phyloP scores from a whole-genome alignment of 2,797 vertebrate genomes.

The Micromesistius poutassou region DNA sequence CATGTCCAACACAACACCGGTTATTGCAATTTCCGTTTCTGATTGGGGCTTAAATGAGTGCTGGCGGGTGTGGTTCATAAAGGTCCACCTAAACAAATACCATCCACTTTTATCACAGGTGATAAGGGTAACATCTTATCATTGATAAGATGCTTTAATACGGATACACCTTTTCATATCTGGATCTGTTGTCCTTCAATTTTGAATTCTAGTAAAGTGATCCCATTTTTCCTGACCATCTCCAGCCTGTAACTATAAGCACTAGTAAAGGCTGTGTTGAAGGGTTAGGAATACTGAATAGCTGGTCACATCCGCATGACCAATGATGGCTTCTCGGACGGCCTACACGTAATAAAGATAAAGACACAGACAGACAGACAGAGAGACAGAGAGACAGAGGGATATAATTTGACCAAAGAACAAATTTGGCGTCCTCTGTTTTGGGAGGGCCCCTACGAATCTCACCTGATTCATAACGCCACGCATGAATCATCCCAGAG shows the following conservation, averaged over 20 bases:
- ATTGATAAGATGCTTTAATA: neutral
- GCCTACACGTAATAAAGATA: neutral
- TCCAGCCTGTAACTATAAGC: neutral
- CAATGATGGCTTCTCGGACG: neutral
- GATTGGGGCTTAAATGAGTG: neutral
- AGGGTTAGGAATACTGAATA: neutral
- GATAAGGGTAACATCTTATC: neutral
- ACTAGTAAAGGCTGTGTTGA: neutral
- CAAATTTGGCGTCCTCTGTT: neutral
- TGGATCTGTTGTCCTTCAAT: neutral
- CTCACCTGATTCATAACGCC: neutral
- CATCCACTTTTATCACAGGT: neutral
- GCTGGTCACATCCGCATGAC: neutral
- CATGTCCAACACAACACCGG: neutral
- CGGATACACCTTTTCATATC: neutral
- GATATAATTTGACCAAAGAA: neutral
- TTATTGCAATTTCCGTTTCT: constrained; percentile 2
- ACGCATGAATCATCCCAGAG: neutral
- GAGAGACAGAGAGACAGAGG: neutral
- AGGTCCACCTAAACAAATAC: constrained; percentile 1
- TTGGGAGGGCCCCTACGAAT: neutral
- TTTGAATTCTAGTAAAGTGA: neutral
- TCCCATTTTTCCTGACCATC: neutral
- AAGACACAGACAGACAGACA: neutral
- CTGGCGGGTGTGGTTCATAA: neutral